Percentiles rank a stretch among this genome's conserved stretches.
phyloP scores from a whole-genome alignment of 2,888 invertebrate genomes.

The Stenolophus ochropezus region DNA sequence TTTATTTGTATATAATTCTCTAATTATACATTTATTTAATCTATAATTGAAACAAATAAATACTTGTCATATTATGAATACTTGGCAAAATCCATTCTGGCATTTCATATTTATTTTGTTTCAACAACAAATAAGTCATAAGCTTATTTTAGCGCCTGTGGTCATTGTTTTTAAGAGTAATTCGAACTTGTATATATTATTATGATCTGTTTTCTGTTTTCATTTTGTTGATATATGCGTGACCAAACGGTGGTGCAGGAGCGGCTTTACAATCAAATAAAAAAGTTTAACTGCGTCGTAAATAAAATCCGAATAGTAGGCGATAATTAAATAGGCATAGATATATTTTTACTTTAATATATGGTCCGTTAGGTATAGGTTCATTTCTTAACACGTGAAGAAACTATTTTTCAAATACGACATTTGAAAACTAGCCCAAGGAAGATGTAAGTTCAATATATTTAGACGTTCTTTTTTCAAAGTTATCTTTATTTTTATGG shows the following conservation, averaged over 20 bases:
- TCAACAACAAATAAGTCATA: slow-evolving; percentile 12
- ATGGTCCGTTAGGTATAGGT: not conserved
- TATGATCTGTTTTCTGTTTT: not conserved
- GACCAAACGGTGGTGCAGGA: not conserved
- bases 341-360: slow-evolving; percentile 5
- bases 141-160: not conserved
- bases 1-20: not conserved
- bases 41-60: not conserved
- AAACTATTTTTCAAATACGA: not conserved
- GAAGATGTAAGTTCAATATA: no score
- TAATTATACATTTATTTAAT: not conserved
- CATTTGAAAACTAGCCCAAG: no score
- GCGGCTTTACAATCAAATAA: not conserved
- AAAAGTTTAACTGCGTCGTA: not conserved
- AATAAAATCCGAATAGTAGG: not conserved
- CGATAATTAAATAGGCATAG: not conserved
- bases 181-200: not conserved
- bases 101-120: not conserved
- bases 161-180: not conserved
- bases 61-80: not conserved
- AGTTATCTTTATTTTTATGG: not conserved
- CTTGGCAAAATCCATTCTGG: slow-evolving; percentile 1
- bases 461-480: no score
- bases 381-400: no score
- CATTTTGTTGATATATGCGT: not conserved